These are phyloP conservation scores for Bergia sp. DNA, from an alignment of 92 coral and sea anemone species.

Conservation along the genomic window DNA sequence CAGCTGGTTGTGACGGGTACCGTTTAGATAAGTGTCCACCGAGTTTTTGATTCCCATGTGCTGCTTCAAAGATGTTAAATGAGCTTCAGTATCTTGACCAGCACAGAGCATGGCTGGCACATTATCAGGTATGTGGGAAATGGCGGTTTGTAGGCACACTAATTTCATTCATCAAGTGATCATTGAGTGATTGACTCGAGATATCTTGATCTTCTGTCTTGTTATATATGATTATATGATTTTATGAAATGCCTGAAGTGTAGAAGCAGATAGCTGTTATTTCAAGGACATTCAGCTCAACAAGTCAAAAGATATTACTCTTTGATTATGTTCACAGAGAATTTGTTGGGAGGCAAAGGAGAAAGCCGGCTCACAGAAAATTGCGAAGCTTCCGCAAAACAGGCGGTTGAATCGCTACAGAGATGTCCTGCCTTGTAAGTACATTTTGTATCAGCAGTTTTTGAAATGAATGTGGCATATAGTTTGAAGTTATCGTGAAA, in stretches of 20 bases:
- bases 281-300: neutral
- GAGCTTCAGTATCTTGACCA: constrained; percentile 90
- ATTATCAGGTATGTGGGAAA: constrained; percentile 68
- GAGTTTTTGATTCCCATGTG: constrained; percentile 15
- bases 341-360: constrained; percentile 82
- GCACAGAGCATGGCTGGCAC: constrained; percentile 65
- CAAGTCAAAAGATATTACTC: neutral
- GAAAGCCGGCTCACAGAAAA: constrained; percentile 83
- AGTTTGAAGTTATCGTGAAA: constrained; percentile 21
- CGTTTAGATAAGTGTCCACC: neutral
- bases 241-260: neutral
- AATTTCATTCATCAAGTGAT: constrained; percentile 2
- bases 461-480: constrained; percentile 12
- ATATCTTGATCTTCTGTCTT: neutral
- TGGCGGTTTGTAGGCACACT: neutral
- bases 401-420: constrained; percentile 90
- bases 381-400: constrained; percentile 87
- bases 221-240: no score
- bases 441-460: constrained; percentile 10
- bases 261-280: neutral
- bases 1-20: neutral
- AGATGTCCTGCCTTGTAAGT: constrained; percentile 99
- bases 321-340: constrained; percentile 53
- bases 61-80: constrained; percentile 64
- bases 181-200: neutral